These are phyloP conservation scores for Tupiocoris notatus DNA, from an alignment of 2,888 invertebrate species.

Conservation along the genomic window DNA sequence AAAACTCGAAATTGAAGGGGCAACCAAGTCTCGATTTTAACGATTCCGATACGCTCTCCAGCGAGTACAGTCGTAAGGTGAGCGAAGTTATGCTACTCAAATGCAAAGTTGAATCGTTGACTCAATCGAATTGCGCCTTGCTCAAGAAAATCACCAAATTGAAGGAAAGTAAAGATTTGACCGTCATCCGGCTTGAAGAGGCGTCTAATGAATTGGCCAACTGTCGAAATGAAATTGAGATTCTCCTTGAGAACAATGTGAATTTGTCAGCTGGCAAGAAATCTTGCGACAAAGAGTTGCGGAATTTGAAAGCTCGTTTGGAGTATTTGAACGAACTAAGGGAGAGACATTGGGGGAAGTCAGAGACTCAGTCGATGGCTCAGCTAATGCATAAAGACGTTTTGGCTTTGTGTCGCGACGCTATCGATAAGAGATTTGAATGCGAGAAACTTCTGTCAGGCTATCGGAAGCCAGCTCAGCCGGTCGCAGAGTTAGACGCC, in stretches of 20 bases:
- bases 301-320: constrained; percentile 28
- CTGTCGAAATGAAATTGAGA: constrained; percentile 43
- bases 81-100: constrained; percentile 41
- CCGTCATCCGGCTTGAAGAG: constrained; percentile 29
- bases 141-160: constrained; percentile 19
- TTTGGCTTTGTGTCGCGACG: constrained; percentile 30
- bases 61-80: constrained; percentile 39
- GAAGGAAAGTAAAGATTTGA: constrained; percentile 32
- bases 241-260: constrained; percentile 37
- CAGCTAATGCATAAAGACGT: constrained; percentile 41
- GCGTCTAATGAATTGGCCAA: constrained; percentile 18
- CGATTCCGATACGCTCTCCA: constrained; percentile 20
- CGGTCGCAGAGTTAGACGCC: constrained; percentile 28
- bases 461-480: not conserved
- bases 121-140: constrained; percentile 17
- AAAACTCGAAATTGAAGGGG: constrained; percentile 30
- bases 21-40: not conserved
- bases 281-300: constrained; percentile 42
- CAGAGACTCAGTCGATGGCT: constrained; percentile 7
- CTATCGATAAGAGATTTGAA: constrained; percentile 39
- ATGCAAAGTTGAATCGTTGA: not conserved
- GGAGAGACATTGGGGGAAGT: constrained; percentile 6
- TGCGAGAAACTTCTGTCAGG: not conserved
- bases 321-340: constrained; percentile 31
- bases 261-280: constrained; percentile 40